These are phyloP conservation scores for Rallus crepitans DNA, from an alignment of 2,797 vertebrate genomes.

Conservation along the genomic window DNA sequence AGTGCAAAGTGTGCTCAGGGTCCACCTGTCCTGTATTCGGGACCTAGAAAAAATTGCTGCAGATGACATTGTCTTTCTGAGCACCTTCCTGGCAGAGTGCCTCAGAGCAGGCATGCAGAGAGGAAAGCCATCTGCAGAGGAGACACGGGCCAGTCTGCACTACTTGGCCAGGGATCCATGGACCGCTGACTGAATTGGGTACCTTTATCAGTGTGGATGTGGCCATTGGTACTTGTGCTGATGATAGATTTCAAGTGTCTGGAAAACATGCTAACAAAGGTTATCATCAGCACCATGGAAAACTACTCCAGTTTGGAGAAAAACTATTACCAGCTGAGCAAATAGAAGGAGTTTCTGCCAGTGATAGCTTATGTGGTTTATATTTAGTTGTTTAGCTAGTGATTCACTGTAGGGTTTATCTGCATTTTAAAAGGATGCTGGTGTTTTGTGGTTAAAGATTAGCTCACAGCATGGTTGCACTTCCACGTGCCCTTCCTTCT, in stretches of 20 bases:
- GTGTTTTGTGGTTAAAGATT: not conserved
- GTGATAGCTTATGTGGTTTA: not conserved
- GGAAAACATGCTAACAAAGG: not conserved
- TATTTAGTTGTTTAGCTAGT: not conserved
- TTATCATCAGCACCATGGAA: not conserved
- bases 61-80: not conserved
- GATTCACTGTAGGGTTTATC: not conserved
- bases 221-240: not conserved
- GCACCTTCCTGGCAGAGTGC: not conserved
- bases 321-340: not conserved
- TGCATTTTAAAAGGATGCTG: not conserved
- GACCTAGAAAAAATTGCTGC: not conserved
- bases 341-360: not conserved
- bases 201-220: not conserved
- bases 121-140: not conserved
- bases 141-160: not conserved
- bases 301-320: not conserved
- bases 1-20: not conserved
- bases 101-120: fast-evolving
- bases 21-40: not conserved
- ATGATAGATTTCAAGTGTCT: not conserved
- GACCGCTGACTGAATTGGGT: not conserved
- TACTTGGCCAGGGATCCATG: too few species aligned
- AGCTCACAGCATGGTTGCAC: not conserved
- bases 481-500: not conserved